Evolutionary conservation across 2,797 vertebrate species (phyloP).

Genomic region (Gallinago nigripennis): DNA sequence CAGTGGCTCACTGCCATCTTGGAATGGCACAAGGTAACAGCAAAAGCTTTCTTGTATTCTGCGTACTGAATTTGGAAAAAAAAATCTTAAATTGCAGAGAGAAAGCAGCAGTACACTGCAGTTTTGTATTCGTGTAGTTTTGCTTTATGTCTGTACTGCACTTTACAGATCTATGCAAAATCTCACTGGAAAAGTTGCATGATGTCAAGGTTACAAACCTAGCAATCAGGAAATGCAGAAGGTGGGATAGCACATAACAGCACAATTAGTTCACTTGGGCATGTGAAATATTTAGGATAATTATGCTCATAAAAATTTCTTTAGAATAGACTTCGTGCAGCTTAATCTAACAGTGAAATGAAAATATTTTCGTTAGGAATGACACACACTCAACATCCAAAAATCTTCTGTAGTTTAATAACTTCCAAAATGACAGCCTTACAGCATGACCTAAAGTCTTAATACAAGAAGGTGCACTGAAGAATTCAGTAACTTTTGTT

Average conservation of each 20-base stretch:
- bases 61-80: background rate
- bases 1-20: conserved; percentile 19
- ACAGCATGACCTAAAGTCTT: background rate
- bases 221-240: background rate
- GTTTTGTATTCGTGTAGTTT: background rate
- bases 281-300: background rate
- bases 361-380: background rate
- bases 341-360: background rate
- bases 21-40: conserved; percentile 25
- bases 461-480: background rate
- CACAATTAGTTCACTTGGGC: background rate
- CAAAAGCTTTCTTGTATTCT: conserved; percentile 10
- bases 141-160: background rate
- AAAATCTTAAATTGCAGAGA: background rate
- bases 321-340: background rate
- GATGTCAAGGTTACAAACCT: background rate
- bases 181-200: background rate
- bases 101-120: background rate
- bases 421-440: background rate
- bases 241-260: background rate
- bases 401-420: background rate
- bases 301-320: background rate
- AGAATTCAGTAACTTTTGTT: background rate
- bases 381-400: background rate
- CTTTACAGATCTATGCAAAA: background rate